These are phyloP conservation scores for Parauchenoglanis ngamensis DNA, from an alignment of 2,797 vertebrate genomes.

Conservation along the genomic window DNA sequence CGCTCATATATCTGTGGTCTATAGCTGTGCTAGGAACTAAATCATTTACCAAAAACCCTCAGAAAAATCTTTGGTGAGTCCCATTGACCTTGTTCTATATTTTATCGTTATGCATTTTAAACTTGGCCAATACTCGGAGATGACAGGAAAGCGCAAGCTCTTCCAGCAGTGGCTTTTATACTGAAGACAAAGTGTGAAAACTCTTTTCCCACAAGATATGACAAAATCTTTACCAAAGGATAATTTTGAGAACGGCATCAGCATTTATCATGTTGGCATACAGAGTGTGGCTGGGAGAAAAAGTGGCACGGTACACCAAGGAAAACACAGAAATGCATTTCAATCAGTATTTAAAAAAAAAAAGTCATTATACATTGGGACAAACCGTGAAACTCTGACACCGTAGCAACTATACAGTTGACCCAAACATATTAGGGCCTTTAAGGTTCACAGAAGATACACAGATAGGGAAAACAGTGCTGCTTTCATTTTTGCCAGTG, in stretches of 20 bases:
- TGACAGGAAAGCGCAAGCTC: not conserved
- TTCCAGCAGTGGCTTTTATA: not conserved
- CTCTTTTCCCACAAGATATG: not conserved
- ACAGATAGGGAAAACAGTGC: not conserved
- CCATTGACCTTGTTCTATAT: slow-evolving; percentile 12
- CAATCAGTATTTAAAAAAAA: not conserved
- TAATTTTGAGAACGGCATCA: not conserved
- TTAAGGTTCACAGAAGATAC: not conserved
- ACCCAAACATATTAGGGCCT: not conserved
- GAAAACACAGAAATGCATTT: not conserved
- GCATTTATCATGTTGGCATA: not conserved
- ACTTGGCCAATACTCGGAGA: not conserved
- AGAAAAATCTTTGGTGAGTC: not conserved
- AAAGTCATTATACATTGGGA: not conserved
- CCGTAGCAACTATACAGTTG: not conserved
- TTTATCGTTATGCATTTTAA: not conserved
- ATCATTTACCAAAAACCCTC: not conserved
- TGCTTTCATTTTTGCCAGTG: slow-evolving; percentile 8
- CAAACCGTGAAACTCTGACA: not conserved
- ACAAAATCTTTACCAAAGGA: not conserved
- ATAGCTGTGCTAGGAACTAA: not conserved
- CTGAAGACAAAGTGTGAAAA: not conserved
- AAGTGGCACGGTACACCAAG: not conserved
- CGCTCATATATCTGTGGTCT: not conserved
- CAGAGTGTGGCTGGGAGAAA: not conserved